Base-by-base conservation (phyloP, 2,888 invertebrate species). In the Acrocyrtus sp. region DNA sequence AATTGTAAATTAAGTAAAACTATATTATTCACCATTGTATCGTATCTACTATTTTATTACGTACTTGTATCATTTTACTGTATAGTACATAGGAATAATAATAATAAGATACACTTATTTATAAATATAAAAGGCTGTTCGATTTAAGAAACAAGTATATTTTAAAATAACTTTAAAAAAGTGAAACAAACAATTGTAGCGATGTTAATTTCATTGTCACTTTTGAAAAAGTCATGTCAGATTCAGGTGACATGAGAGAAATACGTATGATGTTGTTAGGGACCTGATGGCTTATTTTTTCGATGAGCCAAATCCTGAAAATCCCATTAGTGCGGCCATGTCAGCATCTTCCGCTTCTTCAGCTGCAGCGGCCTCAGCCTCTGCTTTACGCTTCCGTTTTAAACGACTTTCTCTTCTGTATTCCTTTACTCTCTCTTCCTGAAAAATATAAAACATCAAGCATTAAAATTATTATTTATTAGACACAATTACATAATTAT, bases 311-410 rank as follows among this genome's bases (percentile, higher is more conserved):
- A 97, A 97, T 0, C 96, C 96, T 6, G 93, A 92, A 84, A 97
- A 97, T 8, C 97, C 97, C 97, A 98, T 98, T 76, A 97, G 91
- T 80, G 92, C 90, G 17, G 94, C 92, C 83, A 98, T 88, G 83
- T 95, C 94, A 47, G 84, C 83, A 79, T 85, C 84, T 45, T 83
- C 82, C 78, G 86, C 87, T 53, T 87, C 83, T 1, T 84, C 84
- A 27, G 84, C 85, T 1, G 83, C 83, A 24, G 86, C 86, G n/a
- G 87, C 86, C 0, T 87, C 86, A 8, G 85, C 85, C 76, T 92
- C 92, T 78, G 93, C 92, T 85, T 93, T 92, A 81, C 95, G 88
- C 83, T 96, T 95, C 78, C 93, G 91, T 82, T 97, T 96, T 83
- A 94, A 93, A 78, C 92, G 88, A 82, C 92, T 92, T 83, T 98